phyloP scores from a whole-genome alignment of 2,888 invertebrate genomes.

The Thyatira batis region DNA sequence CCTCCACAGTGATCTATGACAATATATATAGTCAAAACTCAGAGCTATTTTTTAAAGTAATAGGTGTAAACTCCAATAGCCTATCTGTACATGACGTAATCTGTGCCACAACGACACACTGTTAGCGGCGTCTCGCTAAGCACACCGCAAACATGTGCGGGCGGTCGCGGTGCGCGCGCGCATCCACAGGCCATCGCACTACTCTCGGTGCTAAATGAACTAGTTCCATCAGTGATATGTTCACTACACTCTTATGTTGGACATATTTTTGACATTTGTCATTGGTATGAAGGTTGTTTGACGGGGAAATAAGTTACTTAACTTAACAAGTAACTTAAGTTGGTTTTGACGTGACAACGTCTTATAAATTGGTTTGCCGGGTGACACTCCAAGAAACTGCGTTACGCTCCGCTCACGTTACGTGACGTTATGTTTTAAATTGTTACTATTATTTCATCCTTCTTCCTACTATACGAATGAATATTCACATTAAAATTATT shows the following conservation, averaged over 20 bases:
- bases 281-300: background rate
- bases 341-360: no score
- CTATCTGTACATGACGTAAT: constrained; percentile 12
- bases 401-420: no score
- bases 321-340: background rate
- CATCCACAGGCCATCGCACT: constrained; percentile 68
- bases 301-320: background rate
- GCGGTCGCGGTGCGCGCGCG: constrained; percentile 51
- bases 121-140: constrained; percentile 73
- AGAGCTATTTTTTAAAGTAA: background rate
- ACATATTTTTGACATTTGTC: background rate
- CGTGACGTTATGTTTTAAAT: no score
- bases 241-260: background rate
- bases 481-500: no score
- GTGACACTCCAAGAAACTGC: no score
- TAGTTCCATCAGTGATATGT: constrained; percentile 50
- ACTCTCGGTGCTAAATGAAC: constrained; percentile 70
- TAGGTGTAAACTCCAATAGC: constrained; percentile 13
- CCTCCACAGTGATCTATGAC: no score
- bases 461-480: no score
- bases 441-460: no score
- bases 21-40: background rate
- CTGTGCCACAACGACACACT: constrained; percentile 52
- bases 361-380: no score
- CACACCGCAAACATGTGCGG: constrained; percentile 72